These are phyloP conservation scores for Drosophila neocordata DNA, from an alignment of 1,140 invertebrate genomes.

Conservation along the genomic window DNA sequence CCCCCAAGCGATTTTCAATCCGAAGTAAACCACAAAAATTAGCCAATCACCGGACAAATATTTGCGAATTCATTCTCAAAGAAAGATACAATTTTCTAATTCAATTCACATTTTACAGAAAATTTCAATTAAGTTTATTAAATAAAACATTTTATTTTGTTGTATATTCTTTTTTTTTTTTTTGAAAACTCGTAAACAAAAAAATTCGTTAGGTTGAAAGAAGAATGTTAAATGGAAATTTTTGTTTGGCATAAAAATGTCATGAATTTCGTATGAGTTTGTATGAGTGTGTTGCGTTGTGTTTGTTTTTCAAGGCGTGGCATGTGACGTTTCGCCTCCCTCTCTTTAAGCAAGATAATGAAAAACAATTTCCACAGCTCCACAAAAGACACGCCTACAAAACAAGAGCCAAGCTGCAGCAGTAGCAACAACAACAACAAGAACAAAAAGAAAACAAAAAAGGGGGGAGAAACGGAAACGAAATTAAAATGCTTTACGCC, in stretches of 20 bases:
- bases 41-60: constrained; percentile 9
- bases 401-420: constrained; percentile 33
- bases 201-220: constrained; percentile 12
- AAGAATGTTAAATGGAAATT: constrained; percentile 11
- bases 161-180: background rate
- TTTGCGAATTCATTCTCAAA: background rate
- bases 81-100: too few species aligned
- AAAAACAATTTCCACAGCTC: constrained; percentile 43
- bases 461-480: constrained; percentile 17
- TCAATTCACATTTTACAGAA: too few species aligned
- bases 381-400: constrained; percentile 19
- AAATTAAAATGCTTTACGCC: constrained; percentile 60
- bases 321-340: constrained; percentile 21
- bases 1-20: background rate
- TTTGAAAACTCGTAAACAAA: background rate
- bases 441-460: constrained; percentile 12
- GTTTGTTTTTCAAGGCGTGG: constrained; percentile 23
- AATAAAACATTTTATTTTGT: background rate
- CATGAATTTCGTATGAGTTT: constrained; percentile 44
- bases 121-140: background rate
- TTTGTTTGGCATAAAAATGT: constrained; percentile 16
- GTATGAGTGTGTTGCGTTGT: constrained; percentile 16
- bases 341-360: constrained; percentile 57
- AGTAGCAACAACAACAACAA: background rate
- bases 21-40: constrained; percentile 12